Conservation (phyloP, 35 echinoderm and acorn worm species). For the Eucidaris tribuloides region DNA sequence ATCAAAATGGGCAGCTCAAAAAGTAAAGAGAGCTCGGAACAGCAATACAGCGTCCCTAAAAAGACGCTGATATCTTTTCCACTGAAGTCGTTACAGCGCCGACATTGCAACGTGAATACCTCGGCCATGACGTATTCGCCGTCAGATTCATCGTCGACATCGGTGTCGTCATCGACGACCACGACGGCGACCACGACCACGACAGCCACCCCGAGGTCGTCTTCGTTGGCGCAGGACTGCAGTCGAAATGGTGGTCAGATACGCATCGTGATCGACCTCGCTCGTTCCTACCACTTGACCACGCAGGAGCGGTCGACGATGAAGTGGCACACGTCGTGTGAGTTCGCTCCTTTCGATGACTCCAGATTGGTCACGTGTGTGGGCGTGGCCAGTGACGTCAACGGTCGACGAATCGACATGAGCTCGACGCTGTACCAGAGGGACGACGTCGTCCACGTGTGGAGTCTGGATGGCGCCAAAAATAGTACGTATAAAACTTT, state of each 20-base stretch:
- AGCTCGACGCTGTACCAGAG: constrained; percentile 44
- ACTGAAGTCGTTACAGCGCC: not conserved
- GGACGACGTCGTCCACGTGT: constrained; percentile 74
- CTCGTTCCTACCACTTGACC: constrained; percentile 49
- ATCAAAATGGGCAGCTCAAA: constrained; percentile 30
- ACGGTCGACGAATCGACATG: constrained; percentile 34
- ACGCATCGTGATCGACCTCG: constrained; percentile 70
- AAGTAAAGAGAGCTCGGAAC: not conserved
- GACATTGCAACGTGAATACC: constrained; percentile 23
- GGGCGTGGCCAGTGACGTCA: constrained; percentile 46
- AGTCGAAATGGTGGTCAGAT: constrained; percentile 52
- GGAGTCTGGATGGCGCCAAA: constrained; percentile 76
- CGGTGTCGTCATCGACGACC: not conserved
- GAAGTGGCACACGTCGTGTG: constrained; percentile 65
- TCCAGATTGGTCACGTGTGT: constrained; percentile 74
- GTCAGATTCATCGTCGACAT: constrained; percentile 3
- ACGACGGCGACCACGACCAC: constrained; percentile 1
- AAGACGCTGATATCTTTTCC: constrained; percentile 15
- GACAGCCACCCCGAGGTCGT: not conserved
- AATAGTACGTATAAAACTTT: constrained; percentile 52
- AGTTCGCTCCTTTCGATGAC: constrained; percentile 83
- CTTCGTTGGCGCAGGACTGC: not conserved
- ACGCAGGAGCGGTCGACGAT: constrained; percentile 27
- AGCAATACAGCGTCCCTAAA: constrained; percentile 11
- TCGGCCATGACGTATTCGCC: constrained; percentile 17